Conservation (phyloP, 1,140 invertebrate species). For the Parasteatoda tepidariorum region DNA sequence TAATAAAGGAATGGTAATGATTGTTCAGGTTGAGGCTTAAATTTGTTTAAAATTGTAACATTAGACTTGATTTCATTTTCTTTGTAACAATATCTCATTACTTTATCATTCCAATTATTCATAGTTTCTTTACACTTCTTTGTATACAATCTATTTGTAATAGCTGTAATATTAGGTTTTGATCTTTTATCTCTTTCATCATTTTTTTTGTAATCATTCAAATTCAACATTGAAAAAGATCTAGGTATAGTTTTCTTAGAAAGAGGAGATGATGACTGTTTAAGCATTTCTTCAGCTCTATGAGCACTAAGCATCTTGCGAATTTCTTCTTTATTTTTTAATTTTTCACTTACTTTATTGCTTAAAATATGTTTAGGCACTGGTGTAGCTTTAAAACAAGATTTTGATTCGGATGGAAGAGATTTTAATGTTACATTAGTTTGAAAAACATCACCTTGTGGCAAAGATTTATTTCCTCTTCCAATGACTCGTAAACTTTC, state of each 20-base stretch:
- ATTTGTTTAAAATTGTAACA: background rate
- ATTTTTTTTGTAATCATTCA: background rate
- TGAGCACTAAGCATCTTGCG: slow-evolving; percentile 26
- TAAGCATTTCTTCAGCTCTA: slow-evolving; percentile 37
- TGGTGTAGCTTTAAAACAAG: slow-evolving; percentile 45
- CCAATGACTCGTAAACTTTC: slow-evolving; percentile 13
- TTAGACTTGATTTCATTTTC: background rate
- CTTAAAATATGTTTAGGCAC: slow-evolving; percentile 27
- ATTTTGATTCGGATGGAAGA: background rate
- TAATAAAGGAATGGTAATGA: slow-evolving; percentile 24
- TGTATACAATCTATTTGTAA: slow-evolving; percentile 26
- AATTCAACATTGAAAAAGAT: background rate
- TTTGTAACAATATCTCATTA: background rate
- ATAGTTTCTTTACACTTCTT: slow-evolving; percentile 30
- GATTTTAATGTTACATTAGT: background rate
- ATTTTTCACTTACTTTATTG: slow-evolving; percentile 16
- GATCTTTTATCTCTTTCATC: background rate
- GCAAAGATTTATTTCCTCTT: slow-evolving; percentile 23
- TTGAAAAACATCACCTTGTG: background rate
- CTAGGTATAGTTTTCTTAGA: slow-evolving; percentile 1
- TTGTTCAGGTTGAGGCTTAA: background rate
- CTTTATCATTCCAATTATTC: slow-evolving; percentile 36
- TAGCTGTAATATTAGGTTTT: slow-evolving; percentile 12
- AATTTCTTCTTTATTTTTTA: slow-evolving; percentile 39
- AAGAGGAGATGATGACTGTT: slow-evolving; percentile 22